Conservation (phyloP, 2,888 invertebrate genomes). For the Spisula subtruncata region DNA sequence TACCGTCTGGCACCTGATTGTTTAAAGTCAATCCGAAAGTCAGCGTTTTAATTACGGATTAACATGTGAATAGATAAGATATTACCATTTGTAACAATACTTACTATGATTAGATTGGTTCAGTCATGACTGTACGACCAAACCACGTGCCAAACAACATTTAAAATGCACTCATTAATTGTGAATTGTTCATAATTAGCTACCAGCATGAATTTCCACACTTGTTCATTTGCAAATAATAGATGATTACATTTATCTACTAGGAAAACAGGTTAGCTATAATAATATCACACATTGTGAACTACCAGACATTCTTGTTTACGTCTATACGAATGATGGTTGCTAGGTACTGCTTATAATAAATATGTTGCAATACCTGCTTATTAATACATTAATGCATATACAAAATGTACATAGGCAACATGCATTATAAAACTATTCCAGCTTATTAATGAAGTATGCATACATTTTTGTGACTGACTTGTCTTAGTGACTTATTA, state of each 20-base stretch:
- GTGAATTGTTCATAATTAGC: not conserved
- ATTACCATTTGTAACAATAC: not conserved
- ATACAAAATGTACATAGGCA: no score
- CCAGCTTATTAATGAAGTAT: no score
- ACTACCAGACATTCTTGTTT: not conserved
- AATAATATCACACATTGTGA: not conserved
- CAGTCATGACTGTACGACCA: not conserved
- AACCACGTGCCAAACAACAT: not conserved
- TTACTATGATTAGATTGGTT: not conserved
- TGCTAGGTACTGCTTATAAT: no score
- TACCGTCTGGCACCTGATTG: not conserved
- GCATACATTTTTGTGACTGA: no score
- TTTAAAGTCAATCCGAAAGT: no score
- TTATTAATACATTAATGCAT: no score
- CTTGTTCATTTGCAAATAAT: not conserved
- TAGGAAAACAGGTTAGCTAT: not conserved
- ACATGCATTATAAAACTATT: no score
- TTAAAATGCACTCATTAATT: not conserved
- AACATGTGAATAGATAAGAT: not conserved
- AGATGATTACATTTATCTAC: not conserved
- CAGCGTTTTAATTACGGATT: not conserved
- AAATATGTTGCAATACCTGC: no score
- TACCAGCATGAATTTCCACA: not conserved
- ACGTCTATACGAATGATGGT: no score
- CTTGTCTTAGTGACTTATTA: no score